These are phyloP conservation scores for Machaerirhynchus nigripectus DNA, from an alignment of 2,113 vertebrate species.

Conservation along the genomic window DNA sequence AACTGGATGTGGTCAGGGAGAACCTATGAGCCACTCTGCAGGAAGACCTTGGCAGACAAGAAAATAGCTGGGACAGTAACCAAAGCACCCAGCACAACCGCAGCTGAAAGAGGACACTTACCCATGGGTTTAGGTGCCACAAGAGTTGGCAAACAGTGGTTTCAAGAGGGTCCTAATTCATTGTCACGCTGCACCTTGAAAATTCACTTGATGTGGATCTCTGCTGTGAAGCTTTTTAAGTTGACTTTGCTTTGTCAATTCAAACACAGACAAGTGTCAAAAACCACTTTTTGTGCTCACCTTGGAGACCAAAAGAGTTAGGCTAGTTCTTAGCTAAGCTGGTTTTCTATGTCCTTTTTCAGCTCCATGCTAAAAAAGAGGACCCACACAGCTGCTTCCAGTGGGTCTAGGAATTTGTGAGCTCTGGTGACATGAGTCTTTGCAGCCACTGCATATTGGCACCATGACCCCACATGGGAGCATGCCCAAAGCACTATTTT, in stretches of 20 bases:
- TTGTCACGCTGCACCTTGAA: accelerated
- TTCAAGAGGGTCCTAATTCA: background rate
- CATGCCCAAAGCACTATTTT: background rate
- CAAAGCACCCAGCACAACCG: background rate
- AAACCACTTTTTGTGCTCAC: background rate
- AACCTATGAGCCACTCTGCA: accelerated
- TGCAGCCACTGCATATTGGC: accelerated
- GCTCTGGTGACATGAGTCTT: background rate
- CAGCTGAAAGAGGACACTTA: background rate
- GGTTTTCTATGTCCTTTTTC: background rate
- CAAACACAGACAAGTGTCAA: background rate
- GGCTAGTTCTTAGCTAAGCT: background rate
- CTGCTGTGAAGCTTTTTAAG: background rate
- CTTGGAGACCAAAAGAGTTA: background rate
- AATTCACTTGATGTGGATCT: background rate
- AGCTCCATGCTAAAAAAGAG: background rate
- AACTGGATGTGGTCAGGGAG: accelerated
- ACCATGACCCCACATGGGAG: background rate
- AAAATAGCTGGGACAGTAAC: background rate
- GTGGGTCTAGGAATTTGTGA: background rate
- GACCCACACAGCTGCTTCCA: background rate
- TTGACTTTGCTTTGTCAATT: background rate
- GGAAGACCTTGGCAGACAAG: background rate
- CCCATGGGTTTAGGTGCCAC: background rate
- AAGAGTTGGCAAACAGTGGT: background rate